Conservation (phyloP, 64 coral and sea anemone genomes). For the Anthopleura sola region DNA sequence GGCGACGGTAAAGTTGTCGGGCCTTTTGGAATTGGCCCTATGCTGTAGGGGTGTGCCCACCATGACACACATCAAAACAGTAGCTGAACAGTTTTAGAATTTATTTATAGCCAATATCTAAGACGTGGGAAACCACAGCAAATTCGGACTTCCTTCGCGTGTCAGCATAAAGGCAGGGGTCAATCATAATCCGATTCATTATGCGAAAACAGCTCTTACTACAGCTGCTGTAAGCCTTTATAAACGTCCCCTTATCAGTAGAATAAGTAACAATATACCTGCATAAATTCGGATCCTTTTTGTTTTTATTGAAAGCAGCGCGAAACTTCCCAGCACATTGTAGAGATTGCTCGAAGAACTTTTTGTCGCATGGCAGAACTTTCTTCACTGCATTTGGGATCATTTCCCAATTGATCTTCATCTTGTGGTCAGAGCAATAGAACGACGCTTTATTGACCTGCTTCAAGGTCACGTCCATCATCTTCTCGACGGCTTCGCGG, state of each 20-base stretch:
- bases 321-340: slow-evolving; percentile 6
- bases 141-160: not conserved
- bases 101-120: too few species aligned
- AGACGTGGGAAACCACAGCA: not conserved
- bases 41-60: too few species aligned
- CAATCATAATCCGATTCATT: not conserved
- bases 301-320: not conserved
- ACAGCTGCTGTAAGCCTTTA: too few species aligned
- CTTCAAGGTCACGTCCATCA: slow-evolving; percentile 26
- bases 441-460: slow-evolving; percentile 17
- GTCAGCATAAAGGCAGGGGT: not conserved
- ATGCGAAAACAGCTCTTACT: not conserved
- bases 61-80: too few species aligned
- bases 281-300: slow-evolving; percentile 19
- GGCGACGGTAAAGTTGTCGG: too few species aligned
- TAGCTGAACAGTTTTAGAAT: too few species aligned
- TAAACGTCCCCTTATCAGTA: too few species aligned
- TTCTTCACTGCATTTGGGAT: not conserved
- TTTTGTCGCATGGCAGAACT: not conserved
- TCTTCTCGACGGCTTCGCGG: not conserved
- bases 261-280: not conserved
- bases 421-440: slow-evolving; percentile 17
- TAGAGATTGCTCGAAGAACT: slow-evolving; percentile 10
- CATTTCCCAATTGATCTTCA: slow-evolving; percentile 15
- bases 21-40: too few species aligned